Base-by-base conservation (phyloP, 1,140 invertebrate species). In the Drosophila chauvacae region DNA sequence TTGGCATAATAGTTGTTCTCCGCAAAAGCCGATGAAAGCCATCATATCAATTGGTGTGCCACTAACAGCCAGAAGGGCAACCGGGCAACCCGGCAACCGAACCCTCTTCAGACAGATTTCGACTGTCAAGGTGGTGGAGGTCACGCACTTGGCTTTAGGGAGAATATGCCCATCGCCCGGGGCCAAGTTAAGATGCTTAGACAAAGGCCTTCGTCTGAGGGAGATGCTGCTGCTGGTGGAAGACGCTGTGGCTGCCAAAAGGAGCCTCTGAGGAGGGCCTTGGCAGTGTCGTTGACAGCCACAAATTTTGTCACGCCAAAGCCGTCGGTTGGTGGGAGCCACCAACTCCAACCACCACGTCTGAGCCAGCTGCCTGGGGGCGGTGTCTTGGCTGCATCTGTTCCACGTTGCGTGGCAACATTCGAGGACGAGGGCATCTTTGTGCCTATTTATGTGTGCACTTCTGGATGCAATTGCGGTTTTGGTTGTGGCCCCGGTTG, bases 231-330 rank as follows among this genome's bases (percentile, higher is more conserved):
- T 28, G 26, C 4, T 28, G 23, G 23, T 23, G 23, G 23, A 23
- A 23, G 44, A 1, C 4, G 44, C 18, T 20, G 18, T 23, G 9
- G 3, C 5, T 28, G 26, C 48, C 47, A 23, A 47, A 45, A 47
- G 20, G 44, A 47, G 44, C 44, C 16, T 51, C 59, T 60, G 50
- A 18, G 28, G 59, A 23, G 51, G 48, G 45, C 35, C 14, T 44
- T 78, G 66, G 48, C 66, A 59, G 68, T 79, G 81, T 77, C 72
- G 81, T 64, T 83, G 81, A 83, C 81, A 84, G 81, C 81, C 81
- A 80, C 77, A 83, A 80, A 80, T 83, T 83, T 72, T 26, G 77
- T 71, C 75, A 70, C 72, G 61, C 63, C 62, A 69, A 75, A 30
- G 68, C 23, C 23, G 23, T 33, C 10, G 16, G 30, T 18, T 9